A percentile compares a stretch with the other conserved stretches of the same genome.
These are phyloP conservation scores for Acutogordius australiensis DNA, from an alignment of 2,888 invertebrate genomes.

Conservation along the genomic window DNA sequence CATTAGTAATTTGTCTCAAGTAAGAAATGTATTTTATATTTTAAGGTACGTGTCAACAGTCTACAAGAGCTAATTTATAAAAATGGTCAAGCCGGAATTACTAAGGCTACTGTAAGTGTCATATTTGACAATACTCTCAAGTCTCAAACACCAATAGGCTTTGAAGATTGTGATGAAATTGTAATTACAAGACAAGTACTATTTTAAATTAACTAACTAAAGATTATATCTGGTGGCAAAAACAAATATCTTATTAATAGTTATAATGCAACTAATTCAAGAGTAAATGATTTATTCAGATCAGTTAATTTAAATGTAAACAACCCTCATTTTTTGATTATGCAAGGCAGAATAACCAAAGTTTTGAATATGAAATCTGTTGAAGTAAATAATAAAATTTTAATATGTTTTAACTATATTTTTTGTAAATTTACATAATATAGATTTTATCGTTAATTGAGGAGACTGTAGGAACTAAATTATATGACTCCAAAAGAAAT, in stretches of 20 bases:
- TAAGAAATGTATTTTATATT: constrained; percentile 26
- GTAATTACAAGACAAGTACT: constrained; percentile 56
- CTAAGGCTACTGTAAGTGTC: constrained; percentile 73
- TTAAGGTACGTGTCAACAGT: constrained; percentile 54
- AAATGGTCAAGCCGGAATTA: constrained; percentile 75
- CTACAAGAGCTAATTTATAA: constrained; percentile 88
- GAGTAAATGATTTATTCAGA: constrained; percentile 71
- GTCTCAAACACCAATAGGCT: constrained; percentile 53
- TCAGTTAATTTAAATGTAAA: constrained; percentile 89
- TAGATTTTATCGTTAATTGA: constrained; percentile 82
- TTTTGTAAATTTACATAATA: constrained; percentile 12
- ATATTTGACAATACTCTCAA: constrained; percentile 66
- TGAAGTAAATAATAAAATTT: constrained; percentile 36
- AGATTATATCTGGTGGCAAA: constrained; percentile 21
- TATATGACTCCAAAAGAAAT: constrained; percentile 76
- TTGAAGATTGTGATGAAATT: constrained; percentile 61
- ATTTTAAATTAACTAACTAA: constrained; percentile 4
- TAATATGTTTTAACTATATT: neutral
- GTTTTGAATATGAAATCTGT: constrained; percentile 92
- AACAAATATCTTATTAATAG: constrained; percentile 72
- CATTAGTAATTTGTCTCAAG: constrained; percentile 61
- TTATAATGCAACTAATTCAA: constrained; percentile 52
- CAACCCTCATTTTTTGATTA: constrained; percentile 93
- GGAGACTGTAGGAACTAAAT: constrained; percentile 83
- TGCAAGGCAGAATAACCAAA: constrained; percentile 96